Evolutionary conservation across 2,797 vertebrate species (phyloP), one percentile per base, ranked within the genome.

Genomic region (Euphonia xanthogaster): DNA sequence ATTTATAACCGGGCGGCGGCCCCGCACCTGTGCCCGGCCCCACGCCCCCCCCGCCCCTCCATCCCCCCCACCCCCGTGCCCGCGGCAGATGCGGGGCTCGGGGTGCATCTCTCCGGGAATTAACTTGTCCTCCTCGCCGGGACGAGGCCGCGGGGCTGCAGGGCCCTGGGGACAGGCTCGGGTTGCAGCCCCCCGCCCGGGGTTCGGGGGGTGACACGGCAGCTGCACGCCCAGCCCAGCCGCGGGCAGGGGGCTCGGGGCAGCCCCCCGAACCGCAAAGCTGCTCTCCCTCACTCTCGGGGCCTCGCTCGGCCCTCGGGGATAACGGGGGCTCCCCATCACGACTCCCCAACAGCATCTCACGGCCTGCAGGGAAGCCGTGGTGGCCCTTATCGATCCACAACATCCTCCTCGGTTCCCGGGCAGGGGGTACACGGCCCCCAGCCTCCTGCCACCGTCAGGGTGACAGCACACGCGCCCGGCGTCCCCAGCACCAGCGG

Each of bases 1-100:
- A 99, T 99, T 99, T 99, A 99, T 99, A 99, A 98, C 75, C 42
- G 84, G 90, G 94, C 68, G 89, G 88, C 70, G 94, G 96, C 83
- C 72, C 97, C 98, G 97, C 98, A 96, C 98, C 73, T 81, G 90
- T 91, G 93, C 76, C 39, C 55, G 66, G 82, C 55, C 88, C 70
- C 81, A 23, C 24, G 17, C 30, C 14, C 16, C 40, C 31, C 14
- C 30, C 54, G 28, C 10, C 14, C 40, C 23, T 18, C 30, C 39
- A 39, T 39, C 50, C 27, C 21, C 20, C 14, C 10, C 4, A 14
- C 39, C 31, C 58, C 62, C 17, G 22, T 27, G 23, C 22, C 58
- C 65, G 48, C 62, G 48, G 94, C 94, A 92, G 92, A 95, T 95
- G 94, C 89, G 89, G 68, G 42, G 42, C 93, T 90, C 47, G 63